These are phyloP conservation scores for Corythoichthys haematopterus DNA, from an alignment of 2,113 vertebrate species.

Conservation along the genomic window DNA sequence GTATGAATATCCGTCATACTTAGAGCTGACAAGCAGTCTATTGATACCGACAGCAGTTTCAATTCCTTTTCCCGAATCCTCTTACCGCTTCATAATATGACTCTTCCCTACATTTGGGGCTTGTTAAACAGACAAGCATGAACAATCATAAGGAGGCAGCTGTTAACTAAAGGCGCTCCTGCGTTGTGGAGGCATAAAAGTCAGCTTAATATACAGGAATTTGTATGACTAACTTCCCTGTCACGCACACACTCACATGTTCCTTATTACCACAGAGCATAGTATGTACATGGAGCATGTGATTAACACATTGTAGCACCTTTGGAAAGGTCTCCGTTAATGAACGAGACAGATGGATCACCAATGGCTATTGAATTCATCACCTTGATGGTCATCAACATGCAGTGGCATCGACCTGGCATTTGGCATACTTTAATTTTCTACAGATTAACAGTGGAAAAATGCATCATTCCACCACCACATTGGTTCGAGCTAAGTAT, in stretches of 20 bases:
- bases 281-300: conserved; percentile 28
- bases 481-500: not conserved
- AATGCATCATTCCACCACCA: not conserved
- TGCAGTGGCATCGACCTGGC: conserved; percentile 22
- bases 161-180: conserved; percentile 18
- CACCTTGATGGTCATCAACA: conserved; percentile 10
- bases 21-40: conserved; percentile 56
- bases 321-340: conserved; percentile 53
- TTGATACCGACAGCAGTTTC: conserved; percentile 50
- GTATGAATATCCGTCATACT: conserved; percentile 46
- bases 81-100: conserved; percentile 25
- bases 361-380: conserved; percentile 24
- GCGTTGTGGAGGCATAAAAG: conserved; percentile 6
- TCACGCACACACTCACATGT: conserved; percentile 2
- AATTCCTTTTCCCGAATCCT: conserved; percentile 18
- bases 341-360: conserved; percentile 42
- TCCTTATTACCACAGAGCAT: conserved; percentile 19
- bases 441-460: conserved; percentile 4
- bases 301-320: conserved; percentile 46
- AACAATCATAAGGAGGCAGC: conserved; percentile 15
- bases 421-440: conserved; percentile 31
- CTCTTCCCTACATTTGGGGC: conserved; percentile 35
- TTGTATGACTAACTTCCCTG: conserved; percentile 11
- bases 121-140: conserved; percentile 19
- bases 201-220: conserved; percentile 8